These are phyloP conservation scores for Hirundichthys speculiger DNA, from an alignment of 2,113 vertebrate genomes.

Conservation along the genomic window DNA sequence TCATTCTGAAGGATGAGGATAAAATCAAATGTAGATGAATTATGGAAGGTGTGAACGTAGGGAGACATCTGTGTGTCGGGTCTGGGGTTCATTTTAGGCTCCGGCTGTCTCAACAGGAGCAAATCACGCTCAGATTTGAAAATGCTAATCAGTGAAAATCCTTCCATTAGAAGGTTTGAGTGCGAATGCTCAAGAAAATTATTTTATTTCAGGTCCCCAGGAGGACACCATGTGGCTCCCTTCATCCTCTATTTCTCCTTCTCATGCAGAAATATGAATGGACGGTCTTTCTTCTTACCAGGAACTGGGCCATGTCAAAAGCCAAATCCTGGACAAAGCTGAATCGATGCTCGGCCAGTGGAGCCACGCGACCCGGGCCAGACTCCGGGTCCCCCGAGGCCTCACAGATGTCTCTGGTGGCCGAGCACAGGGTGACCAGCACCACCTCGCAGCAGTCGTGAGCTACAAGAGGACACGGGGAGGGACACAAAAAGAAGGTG, in stretches of 20 bases:
- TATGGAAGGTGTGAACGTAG: slow-evolving; percentile 22
- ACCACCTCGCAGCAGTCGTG: slow-evolving; percentile 94
- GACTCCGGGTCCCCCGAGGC: slow-evolving; percentile 70
- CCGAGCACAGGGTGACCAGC: slow-evolving; percentile 87
- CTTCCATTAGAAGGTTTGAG: slow-evolving; percentile 9
- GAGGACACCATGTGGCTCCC: background rate
- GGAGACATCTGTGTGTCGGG: slow-evolving; percentile 3
- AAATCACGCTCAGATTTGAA: slow-evolving; percentile 20
- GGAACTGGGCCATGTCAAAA: slow-evolving; percentile 92
- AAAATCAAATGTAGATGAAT: too few species aligned
- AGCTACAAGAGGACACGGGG: slow-evolving; percentile 75
- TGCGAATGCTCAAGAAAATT: background rate
- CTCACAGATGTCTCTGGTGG: slow-evolving; percentile 73
- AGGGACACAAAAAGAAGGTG: background rate
- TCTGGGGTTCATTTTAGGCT: slow-evolving; percentile 22
- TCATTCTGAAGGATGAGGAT: too few species aligned
- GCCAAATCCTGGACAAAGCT: slow-evolving; percentile 92
- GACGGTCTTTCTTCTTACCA: slow-evolving; percentile 72
- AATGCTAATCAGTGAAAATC: background rate
- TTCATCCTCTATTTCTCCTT: slow-evolving; percentile 3
- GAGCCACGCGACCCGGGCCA: slow-evolving; percentile 52
- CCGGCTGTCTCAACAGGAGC: slow-evolving; percentile 15
- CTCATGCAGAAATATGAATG: slow-evolving; percentile 6
- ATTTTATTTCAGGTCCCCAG: background rate
- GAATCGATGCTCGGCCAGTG: slow-evolving; percentile 87